Percentiles rank a stretch among this genome's conserved stretches.
Conservation (phyloP, 2,113 vertebrate genomes). For the Tursiops truncatus region DNA sequence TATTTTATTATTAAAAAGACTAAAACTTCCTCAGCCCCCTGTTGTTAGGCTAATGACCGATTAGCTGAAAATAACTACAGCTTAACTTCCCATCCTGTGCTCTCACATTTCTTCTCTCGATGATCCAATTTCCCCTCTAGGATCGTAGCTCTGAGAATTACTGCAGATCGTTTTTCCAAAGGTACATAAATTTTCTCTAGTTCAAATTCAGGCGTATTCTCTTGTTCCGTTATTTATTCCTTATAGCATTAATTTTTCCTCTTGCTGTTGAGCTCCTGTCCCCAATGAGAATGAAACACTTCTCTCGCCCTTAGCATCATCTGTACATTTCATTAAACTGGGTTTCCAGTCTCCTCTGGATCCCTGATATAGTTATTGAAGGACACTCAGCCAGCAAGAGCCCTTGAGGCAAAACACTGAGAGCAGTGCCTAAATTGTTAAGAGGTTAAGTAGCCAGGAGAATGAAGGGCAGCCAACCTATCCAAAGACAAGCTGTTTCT, state of each 20-base stretch:
- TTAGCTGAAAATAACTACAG: not conserved
- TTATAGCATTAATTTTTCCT: not conserved
- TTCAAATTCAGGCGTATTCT: not conserved
- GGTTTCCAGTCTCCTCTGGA: not conserved
- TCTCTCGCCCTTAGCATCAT: not conserved
- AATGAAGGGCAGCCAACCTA: not conserved
- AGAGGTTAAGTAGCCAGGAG: constrained; percentile 28
- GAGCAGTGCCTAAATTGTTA: not conserved
- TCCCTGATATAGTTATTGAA: not conserved
- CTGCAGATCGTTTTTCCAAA: constrained; percentile 11
- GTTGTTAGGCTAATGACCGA: not conserved
- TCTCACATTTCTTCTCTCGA: not conserved
- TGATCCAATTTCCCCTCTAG: not conserved
- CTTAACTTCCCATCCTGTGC: not conserved
- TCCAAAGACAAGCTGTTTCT: not conserved
- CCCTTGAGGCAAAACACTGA: not conserved
- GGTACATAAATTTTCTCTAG: not conserved
- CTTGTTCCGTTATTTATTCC: not conserved
- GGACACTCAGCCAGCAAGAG: constrained; percentile 13
- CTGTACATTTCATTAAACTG: constrained; percentile 42
- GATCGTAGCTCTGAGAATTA: not conserved
- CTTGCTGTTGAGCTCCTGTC: not conserved
- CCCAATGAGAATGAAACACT: not conserved
- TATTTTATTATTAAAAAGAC: not conserved
- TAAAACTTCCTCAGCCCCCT: not conserved